Evolutionary conservation across 2,113 vertebrate genomes (phyloP).

Genomic region (Pterophyllum scalare): DNA sequence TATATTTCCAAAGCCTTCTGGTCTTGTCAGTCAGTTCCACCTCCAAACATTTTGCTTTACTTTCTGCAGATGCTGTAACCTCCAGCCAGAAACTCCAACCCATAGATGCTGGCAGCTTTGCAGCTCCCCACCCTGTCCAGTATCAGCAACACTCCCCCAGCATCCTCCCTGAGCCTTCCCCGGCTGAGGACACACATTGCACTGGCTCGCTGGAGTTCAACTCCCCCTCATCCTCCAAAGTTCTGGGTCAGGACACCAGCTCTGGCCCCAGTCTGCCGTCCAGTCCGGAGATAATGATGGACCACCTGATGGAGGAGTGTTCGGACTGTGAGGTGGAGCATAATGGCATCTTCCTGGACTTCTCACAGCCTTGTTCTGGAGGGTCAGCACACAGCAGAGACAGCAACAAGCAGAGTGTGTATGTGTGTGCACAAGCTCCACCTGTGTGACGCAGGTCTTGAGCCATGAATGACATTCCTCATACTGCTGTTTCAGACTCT

Average conservation of each 20-base stretch:
- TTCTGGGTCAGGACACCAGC: constrained; percentile 70
- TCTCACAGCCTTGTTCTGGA: constrained; percentile 76
- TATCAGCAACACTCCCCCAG: constrained; percentile 54
- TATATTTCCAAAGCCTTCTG: too few relatives aligned
- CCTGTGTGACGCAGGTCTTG: not conserved
- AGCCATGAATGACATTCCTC: constrained; percentile 40
- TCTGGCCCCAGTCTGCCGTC: constrained; percentile 77
- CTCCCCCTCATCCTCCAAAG: constrained; percentile 44
- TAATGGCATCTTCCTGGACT: constrained; percentile 94
- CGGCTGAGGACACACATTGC: constrained; percentile 61
- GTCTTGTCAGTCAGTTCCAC: not conserved
- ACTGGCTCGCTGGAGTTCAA: constrained; percentile 28
- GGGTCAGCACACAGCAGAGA: constrained; percentile 72
- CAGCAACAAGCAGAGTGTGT: constrained; percentile 81
- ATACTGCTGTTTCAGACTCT: constrained; percentile 19
- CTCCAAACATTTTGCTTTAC: not conserved
- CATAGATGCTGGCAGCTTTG: not conserved
- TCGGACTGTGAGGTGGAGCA: constrained; percentile 87
- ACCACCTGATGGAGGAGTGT: constrained; percentile 86
- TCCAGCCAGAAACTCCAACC: constrained; percentile 61
- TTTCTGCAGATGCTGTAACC: constrained; percentile 70
- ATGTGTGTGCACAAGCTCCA: not conserved
- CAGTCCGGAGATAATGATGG: constrained; percentile 86
- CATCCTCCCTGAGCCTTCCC: constrained; percentile 57
- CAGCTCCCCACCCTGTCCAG: not conserved